phyloP scores from a whole-genome alignment of 2,113 vertebrate species.

The Porphyrio hochstetteri region DNA sequence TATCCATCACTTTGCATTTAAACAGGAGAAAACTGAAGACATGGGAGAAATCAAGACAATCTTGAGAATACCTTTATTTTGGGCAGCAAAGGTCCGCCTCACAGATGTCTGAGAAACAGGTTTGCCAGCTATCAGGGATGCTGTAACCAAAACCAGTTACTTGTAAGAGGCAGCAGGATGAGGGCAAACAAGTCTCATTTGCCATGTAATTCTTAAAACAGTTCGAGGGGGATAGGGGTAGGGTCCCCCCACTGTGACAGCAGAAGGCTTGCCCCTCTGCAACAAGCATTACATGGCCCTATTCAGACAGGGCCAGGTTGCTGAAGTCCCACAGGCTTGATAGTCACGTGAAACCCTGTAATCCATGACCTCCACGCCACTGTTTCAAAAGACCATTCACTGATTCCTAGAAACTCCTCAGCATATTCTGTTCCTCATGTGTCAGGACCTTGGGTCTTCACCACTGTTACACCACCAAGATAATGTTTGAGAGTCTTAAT shows the following conservation, averaged over 20 bases:
- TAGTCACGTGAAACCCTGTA: not conserved
- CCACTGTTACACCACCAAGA: not conserved
- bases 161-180: not conserved
- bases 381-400: not conserved
- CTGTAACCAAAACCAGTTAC: not conserved
- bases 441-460: not conserved
- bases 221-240: not conserved
- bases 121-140: not conserved
- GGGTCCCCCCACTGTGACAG: not conserved
- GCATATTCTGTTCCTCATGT: not conserved
- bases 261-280: not conserved
- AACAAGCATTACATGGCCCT: not conserved
- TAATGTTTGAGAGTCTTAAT: not conserved
- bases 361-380: not conserved
- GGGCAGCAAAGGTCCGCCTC: not conserved
- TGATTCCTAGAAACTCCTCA: not conserved
- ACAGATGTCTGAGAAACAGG: not conserved
- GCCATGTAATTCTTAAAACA: not conserved
- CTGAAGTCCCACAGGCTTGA: not conserved
- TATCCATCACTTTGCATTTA: not conserved
- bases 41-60: not conserved
- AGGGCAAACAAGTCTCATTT: not conserved
- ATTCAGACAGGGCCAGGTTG: not conserved
- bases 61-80: not conserved
- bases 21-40: not conserved